These are phyloP conservation scores for Trypoxylus dichotomus DNA, from an alignment of 1,140 invertebrate genomes.

Conservation along the genomic window DNA sequence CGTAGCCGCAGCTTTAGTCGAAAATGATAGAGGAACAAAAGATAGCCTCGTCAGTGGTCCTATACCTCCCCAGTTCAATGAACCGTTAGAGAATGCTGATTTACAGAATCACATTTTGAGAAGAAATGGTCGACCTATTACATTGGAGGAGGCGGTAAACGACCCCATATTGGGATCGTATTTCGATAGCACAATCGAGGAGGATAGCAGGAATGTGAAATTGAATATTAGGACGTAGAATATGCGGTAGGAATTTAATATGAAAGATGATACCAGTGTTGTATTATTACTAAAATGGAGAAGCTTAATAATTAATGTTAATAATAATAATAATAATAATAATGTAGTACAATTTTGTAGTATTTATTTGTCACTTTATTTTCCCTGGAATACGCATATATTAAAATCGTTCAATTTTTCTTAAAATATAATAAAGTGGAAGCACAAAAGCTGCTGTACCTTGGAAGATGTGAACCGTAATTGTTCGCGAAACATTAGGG, in stretches of 20 bases:
- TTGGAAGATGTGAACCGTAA: too few species aligned
- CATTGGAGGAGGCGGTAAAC: background rate
- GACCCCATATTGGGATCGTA: background rate
- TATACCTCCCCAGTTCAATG: background rate
- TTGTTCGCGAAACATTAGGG: too few species aligned
- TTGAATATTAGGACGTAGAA: background rate
- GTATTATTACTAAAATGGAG: too few species aligned
- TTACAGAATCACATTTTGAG: slow-evolving; percentile 14
- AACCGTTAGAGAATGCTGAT: background rate
- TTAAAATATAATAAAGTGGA: too few species aligned
- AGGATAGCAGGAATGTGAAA: background rate
- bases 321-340: too few species aligned
- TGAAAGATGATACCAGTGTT: too few species aligned
- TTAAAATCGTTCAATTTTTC: too few species aligned
- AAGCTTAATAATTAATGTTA: too few species aligned
- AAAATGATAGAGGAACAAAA: background rate
- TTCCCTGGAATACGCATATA: too few species aligned
- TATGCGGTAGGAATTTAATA: background rate
- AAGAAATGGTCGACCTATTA: background rate
- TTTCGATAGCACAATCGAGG: background rate
- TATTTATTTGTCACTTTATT: too few species aligned
- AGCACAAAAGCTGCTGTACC: too few species aligned
- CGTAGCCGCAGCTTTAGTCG: background rate
- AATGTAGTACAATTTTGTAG: too few species aligned
- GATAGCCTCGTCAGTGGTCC: background rate